Evolutionary conservation across 2,888 invertebrate species (phyloP), one percentile per base, ranked within the genome.

Genomic region (Agrochola circellaris): DNA sequence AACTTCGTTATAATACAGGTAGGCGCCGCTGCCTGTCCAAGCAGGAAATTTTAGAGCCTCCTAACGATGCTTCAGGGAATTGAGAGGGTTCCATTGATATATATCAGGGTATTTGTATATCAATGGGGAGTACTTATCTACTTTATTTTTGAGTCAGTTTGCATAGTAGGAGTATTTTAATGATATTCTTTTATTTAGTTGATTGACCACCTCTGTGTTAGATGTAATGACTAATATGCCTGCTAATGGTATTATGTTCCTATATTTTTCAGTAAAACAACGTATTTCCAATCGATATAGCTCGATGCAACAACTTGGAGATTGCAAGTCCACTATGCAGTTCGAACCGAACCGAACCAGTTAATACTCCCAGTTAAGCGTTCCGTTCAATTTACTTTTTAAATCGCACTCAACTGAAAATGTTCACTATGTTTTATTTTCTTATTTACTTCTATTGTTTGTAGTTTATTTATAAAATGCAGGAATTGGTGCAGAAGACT

Each of bases 311-410:
- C 51, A 54, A 68, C 62, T 70, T 45, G 11, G 42, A 7, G 69
- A 38, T n/a, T 58, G 75, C 60, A 48, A 64, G 56, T 45, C 71
- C 66, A 83, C 69, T 85, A 58, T 85, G 85, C 82, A 73, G 82
- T 82, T 82, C 72, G 56, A 72, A 38, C 76, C 65, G 69, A 51
- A 20, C 34, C 34, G 34, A 60, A 69, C 71, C 65, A 61, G 72
- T 81, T 73, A 81, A 66, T 72, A 66, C 65, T 34, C 3, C 30
- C 65, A 68, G 76, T 76, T 72, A 73, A 76, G 65, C 82, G 77
- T 83, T 85, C 77, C 82, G 72, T 76, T 81, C 72, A 75, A 85
- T 76, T 71, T 51, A 82, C 82, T 76, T 73, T 82, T 84, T 62
- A 85, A 82, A 81, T 81, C 48, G 69, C 66, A 70, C 60, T 72